Conservation (phyloP, 2,888 invertebrate genomes). For the Dioctria linearis region DNA sequence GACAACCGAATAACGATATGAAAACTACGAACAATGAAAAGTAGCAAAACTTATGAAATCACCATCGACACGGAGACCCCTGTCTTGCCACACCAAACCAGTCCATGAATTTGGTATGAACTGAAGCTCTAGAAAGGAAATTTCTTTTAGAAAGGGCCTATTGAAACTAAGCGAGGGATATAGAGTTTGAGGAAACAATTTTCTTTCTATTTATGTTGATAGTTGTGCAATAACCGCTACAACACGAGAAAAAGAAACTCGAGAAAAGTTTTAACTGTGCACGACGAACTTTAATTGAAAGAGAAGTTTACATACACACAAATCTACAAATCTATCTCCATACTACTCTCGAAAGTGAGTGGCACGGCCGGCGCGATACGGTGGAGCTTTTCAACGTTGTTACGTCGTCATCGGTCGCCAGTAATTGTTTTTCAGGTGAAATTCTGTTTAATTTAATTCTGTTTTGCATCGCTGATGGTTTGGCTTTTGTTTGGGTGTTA, state of each 20-base stretch:
- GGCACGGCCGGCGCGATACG: neutral
- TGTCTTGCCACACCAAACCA: constrained; percentile 38
- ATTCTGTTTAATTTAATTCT: neutral
- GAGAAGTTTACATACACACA: constrained; percentile 22
- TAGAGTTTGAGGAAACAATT: constrained; percentile 43
- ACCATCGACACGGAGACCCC: constrained; percentile 13
- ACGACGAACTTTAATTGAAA: constrained; percentile 43
- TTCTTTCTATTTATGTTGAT: constrained; percentile 44
- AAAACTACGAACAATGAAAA: constrained; percentile 28
- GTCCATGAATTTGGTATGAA: constrained; percentile 31
- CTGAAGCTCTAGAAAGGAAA: constrained; percentile 48
- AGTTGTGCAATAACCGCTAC: constrained; percentile 41
- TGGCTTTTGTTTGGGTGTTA: no score
- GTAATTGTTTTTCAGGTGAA: constrained; percentile 37
- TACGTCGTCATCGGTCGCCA: neutral
- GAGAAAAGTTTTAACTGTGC: constrained; percentile 45
- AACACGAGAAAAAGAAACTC: constrained; percentile 37
- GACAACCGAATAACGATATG: neutral
- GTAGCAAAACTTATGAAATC: constrained; percentile 48
- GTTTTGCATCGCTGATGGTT: neutral
- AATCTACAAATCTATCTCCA: constrained; percentile 19
- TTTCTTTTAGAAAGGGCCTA: constrained; percentile 43
- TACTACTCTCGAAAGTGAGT: constrained; percentile 30
- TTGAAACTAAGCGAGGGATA: constrained; percentile 23
- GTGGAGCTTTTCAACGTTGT: constrained; percentile 18